A percentile compares a stretch with the other conserved stretches of the same genome.
Conservation (phyloP, 1,140 invertebrate genomes). For the Drosophila orena region DNA sequence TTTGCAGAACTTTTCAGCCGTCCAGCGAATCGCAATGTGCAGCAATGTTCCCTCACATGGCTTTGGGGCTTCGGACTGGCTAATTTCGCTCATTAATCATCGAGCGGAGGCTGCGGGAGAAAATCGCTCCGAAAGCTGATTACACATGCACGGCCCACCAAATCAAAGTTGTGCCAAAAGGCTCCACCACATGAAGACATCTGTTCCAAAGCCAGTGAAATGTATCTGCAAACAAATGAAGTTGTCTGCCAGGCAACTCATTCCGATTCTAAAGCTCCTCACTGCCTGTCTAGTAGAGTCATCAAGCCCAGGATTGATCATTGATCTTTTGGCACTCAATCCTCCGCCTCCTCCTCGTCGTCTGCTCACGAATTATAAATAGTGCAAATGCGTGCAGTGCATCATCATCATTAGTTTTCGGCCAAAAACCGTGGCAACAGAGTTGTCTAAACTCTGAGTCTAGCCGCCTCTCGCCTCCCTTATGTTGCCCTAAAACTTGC, state of each 20-base stretch:
- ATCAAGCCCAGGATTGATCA: slow-evolving; percentile 78
- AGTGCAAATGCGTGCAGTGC: slow-evolving; percentile 81
- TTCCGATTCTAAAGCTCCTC: slow-evolving; percentile 28
- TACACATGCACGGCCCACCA: slow-evolving; percentile 73
- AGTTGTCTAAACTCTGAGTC: slow-evolving; percentile 54
- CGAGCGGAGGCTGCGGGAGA: slow-evolving; percentile 20
- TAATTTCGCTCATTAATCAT: slow-evolving; percentile 83
- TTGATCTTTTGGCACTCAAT: slow-evolving; percentile 83
- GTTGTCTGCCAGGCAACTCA: slow-evolving; percentile 61
- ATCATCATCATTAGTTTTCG: slow-evolving; percentile 81
- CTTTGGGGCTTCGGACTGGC: slow-evolving; percentile 41
- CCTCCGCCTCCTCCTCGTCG: slow-evolving; percentile 25
- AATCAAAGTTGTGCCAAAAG: slow-evolving; percentile 64
- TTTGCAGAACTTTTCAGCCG: slow-evolving; percentile 32
- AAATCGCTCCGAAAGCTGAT: slow-evolving; percentile 64
- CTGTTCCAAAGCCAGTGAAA: slow-evolving; percentile 53
- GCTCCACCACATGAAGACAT: slow-evolving; percentile 46
- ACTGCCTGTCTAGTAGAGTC: slow-evolving; percentile 61
- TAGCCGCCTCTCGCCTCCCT: background rate
- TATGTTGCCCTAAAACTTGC: slow-evolving; percentile 49
- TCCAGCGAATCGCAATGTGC: slow-evolving; percentile 34
- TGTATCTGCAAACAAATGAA: slow-evolving; percentile 82
- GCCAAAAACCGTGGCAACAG: slow-evolving; percentile 62
- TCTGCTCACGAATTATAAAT: slow-evolving; percentile 76
- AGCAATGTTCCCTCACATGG: slow-evolving; percentile 14